phyloP scores from a whole-genome alignment of 2,797 vertebrate species.

The Caiman crocodilus region DNA sequence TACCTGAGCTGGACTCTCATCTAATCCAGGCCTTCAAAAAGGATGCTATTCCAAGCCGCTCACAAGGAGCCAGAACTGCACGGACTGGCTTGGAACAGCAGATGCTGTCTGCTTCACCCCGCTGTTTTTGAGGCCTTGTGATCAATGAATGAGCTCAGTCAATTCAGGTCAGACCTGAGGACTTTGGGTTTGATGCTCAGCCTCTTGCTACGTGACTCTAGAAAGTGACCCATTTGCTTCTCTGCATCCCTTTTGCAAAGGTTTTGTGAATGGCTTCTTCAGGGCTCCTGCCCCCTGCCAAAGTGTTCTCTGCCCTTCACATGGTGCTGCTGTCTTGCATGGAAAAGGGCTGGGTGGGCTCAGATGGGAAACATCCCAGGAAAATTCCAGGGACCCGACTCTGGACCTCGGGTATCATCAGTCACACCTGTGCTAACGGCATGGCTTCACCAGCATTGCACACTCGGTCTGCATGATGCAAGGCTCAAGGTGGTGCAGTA shows the following conservation, averaged over 20 bases:
- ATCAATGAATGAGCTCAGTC: background rate
- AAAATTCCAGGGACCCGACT: background rate
- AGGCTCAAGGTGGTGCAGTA: fast-evolving
- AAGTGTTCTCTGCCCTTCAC: background rate
- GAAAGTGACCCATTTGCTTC: background rate
- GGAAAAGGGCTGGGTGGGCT: background rate
- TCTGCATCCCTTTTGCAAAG: background rate
- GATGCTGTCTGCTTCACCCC: background rate
- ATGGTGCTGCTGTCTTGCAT: background rate
- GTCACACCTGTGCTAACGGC: background rate
- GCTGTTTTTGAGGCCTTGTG: background rate
- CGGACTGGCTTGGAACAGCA: background rate
- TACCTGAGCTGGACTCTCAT: background rate
- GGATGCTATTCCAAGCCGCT: background rate
- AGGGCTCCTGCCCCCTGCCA: background rate
- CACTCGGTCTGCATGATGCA: background rate
- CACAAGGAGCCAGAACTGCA: too few relatives aligned
- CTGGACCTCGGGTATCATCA: background rate
- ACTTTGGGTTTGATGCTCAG: background rate
- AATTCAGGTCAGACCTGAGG: background rate
- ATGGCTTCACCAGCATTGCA: background rate
- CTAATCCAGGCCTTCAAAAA: too few relatives aligned
- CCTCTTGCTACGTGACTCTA: background rate
- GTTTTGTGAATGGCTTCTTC: background rate
- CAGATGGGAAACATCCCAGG: background rate